Percentiles rank a stretch among this genome's conserved stretches.
These are phyloP conservation scores for Microhierax caerulescens DNA, from an alignment of 2,797 vertebrate species.

Conservation along the genomic window DNA sequence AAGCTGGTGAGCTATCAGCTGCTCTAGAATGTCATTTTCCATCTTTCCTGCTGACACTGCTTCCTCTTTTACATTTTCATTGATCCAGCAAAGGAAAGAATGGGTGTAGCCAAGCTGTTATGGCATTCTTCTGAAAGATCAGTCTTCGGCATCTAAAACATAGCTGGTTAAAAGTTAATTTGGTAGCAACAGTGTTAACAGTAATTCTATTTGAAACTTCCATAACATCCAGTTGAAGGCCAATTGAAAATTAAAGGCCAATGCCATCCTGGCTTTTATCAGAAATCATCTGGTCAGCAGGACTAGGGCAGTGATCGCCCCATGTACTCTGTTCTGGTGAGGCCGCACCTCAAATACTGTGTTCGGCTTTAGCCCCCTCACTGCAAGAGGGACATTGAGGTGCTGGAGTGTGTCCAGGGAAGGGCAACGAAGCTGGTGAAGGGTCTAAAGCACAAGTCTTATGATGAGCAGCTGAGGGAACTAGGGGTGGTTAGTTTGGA, in stretches of 20 bases:
- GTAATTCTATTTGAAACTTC: not conserved
- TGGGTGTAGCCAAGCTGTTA: not conserved
- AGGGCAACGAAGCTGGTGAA: too few relatives aligned
- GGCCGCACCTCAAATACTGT: too few relatives aligned
- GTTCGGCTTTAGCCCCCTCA: too few relatives aligned
- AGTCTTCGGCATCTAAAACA: not conserved
- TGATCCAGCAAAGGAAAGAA: not conserved
- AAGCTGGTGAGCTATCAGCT: too few relatives aligned
- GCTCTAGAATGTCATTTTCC: not conserved
- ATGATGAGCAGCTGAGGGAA: too few relatives aligned
- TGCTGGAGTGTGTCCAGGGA: too few relatives aligned
- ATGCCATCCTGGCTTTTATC: not conserved
- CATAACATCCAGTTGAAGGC: not conserved
- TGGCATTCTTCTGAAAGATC: not conserved
- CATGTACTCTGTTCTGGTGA: too few relatives aligned
- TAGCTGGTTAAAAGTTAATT: not conserved
- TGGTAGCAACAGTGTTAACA: not conserved
- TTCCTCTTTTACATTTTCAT: not conserved
- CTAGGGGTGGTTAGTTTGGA: too few relatives aligned
- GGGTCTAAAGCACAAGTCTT: too few relatives aligned
- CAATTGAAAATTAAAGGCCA: not conserved
- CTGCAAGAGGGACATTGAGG: too few relatives aligned
- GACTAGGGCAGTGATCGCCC: too few relatives aligned
- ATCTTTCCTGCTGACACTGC: not conserved
- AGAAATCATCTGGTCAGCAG: too few relatives aligned